Evolutionary conservation across 2,797 vertebrate species (phyloP), one percentile per base, ranked within the genome.

Genomic region (Manis crassicaudata): DNA sequence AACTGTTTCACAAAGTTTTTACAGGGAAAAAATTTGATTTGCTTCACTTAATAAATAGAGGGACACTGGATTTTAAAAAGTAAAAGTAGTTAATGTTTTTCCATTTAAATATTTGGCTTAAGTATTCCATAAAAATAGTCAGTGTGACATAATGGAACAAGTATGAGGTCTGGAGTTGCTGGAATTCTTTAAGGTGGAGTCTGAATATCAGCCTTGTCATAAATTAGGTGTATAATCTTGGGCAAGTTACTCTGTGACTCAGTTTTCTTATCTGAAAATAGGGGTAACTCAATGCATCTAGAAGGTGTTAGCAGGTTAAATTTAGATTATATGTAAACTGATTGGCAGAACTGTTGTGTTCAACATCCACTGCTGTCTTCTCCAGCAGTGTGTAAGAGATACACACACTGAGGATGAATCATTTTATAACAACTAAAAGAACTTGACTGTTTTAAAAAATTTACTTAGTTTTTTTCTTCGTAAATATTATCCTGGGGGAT

Each of bases 101-200:
- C 54, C 13, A 76, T 17, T 75, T 94, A 94, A 83, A 82, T 68
- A 85, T 23, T 8, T 95, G 52, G 56, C 56, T 85, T 76, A 95
- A 81, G 72, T 73, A 81, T n/a, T 37, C 67, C 91, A 82, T 70
- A 65, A 80, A 77, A 92, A 54, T n/a, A 76, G 18, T 25, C 20
- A 1, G 23, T 62, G n/a, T 46, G 17, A 65, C 56, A 43, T 2
- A 82, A 72, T 0, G 17, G 65, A 56, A 54, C 29, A 73, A 81
- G n/a, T 17, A 17, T 14, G 20, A 63, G 52, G 25, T 56, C 3
- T 50, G 37, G 43, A 40, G 27, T 35, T 23, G 62, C 4, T 32
- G 32, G 29, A 60, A 58, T n/a, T 70, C 67, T 70, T 43, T 0
- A 18, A 85, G 50, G 2, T 23, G 17, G 54, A 43, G 46, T 50